phyloP scores from a whole-genome alignment of 2,888 invertebrate species.

The Leistus spinibarbis region DNA sequence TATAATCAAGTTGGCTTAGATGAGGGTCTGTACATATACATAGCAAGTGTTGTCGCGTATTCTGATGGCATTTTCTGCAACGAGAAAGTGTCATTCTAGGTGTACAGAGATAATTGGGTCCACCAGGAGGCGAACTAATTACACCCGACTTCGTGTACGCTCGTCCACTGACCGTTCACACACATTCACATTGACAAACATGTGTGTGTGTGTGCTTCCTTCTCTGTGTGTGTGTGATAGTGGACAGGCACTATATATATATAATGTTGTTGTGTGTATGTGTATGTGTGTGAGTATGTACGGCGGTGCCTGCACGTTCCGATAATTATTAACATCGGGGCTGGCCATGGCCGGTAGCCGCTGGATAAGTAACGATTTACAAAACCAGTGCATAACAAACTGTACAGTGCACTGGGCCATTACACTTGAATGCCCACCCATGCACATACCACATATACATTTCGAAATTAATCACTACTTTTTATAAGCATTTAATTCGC shows the following conservation, averaged over 20 bases:
- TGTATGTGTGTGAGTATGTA: constrained; percentile 17
- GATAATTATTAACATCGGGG: constrained; percentile 39
- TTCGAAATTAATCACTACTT: no score
- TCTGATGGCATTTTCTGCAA: constrained; percentile 4
- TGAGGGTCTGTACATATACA: constrained; percentile 7
- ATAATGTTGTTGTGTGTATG: neutral
- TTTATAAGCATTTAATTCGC: no score
- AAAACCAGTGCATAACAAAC: constrained; percentile 32
- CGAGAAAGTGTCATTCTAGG: constrained; percentile 20
- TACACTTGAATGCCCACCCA: neutral
- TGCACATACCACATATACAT: no score
- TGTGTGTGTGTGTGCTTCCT: neutral
- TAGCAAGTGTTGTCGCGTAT: neutral
- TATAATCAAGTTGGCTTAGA: neutral
- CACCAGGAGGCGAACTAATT: constrained; percentile 38
- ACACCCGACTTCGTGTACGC: constrained; percentile 23
- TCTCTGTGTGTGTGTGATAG: neutral
- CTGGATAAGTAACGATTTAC: constrained; percentile 40
- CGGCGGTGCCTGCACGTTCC: constrained; percentile 35
- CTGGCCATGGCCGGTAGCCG: constrained; percentile 39
- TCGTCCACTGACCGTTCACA: neutral
- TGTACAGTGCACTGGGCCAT: neutral
- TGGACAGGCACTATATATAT: neutral
- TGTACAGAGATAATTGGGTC: constrained; percentile 33
- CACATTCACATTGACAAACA: no score